These are phyloP conservation scores for Tenthredo livida DNA, from an alignment of 2,888 invertebrate genomes.

Conservation along the genomic window DNA sequence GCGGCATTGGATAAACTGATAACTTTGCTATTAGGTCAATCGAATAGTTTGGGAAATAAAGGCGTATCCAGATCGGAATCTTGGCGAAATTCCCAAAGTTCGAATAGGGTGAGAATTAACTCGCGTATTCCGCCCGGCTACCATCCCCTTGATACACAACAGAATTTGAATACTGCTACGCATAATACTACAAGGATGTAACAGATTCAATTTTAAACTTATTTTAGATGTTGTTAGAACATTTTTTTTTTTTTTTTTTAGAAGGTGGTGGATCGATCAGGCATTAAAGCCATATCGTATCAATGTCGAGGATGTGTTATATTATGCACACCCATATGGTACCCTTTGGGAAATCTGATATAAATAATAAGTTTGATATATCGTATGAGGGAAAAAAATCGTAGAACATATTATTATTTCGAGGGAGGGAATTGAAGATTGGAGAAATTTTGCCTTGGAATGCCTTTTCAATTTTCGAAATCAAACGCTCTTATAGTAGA, in stretches of 20 bases:
- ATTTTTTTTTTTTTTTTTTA: not conserved
- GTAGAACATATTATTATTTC: too few species aligned
- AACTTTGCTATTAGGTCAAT: slow-evolving; percentile 81
- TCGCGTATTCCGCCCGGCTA: not conserved
- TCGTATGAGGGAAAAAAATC: not conserved
- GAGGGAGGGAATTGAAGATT: too few species aligned
- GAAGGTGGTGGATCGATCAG: not conserved
- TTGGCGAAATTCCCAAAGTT: slow-evolving; percentile 37
- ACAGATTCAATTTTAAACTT: not conserved
- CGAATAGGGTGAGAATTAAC: slow-evolving; percentile 25
- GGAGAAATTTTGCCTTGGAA: too few species aligned
- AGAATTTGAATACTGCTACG: slow-evolving; percentile 26
- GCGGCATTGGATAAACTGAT: slow-evolving; percentile 84
- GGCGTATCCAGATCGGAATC: slow-evolving; percentile 10
- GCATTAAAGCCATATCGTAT: not conserved
- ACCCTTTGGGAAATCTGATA: not conserved
- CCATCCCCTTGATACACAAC: slow-evolving; percentile 19
- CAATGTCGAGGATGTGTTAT: not conserved
- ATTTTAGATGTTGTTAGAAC: not conserved
- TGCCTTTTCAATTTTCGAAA: too few species aligned
- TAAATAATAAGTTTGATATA: not conserved
- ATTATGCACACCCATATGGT: not conserved
- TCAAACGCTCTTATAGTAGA: too few species aligned
- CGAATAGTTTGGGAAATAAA: slow-evolving; percentile 60
- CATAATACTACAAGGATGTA: slow-evolving; percentile 40